These are phyloP conservation scores for Lasiurus cinereus DNA, from an alignment of 2,113 vertebrate genomes.

Conservation along the genomic window DNA sequence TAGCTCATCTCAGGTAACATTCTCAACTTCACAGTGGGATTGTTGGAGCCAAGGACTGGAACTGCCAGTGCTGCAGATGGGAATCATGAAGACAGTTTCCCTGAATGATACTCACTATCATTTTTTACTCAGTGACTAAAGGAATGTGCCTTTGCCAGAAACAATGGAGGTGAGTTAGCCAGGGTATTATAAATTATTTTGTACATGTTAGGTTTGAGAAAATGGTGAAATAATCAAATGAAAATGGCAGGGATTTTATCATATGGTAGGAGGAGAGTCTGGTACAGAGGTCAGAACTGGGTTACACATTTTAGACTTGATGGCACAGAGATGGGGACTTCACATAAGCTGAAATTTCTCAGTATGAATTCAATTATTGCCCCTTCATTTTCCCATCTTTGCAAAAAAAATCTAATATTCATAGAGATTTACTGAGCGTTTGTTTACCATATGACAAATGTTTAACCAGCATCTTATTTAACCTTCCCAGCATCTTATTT, in stretches of 20 bases:
- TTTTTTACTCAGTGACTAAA: background rate
- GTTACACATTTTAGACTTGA: background rate
- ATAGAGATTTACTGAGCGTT: background rate
- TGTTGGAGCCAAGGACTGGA: background rate
- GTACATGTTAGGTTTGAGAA: background rate
- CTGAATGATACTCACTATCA: background rate
- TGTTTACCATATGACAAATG: background rate
- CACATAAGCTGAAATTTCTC: background rate
- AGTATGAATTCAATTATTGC: background rate
- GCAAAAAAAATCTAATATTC: slow-evolving; percentile 17
- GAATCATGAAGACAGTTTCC: background rate
- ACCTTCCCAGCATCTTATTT: background rate
- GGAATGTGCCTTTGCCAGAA: background rate
- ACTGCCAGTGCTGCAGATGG: background rate
- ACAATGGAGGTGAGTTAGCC: background rate
- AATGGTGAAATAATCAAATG: background rate
- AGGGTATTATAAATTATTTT: background rate
- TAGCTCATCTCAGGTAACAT: background rate
- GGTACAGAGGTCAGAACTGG: background rate
- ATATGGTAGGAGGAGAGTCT: too few relatives aligned
- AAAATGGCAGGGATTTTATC: background rate
- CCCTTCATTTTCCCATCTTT: background rate
- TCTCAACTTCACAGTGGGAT: background rate
- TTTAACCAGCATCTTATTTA: background rate
- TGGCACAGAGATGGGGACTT: background rate